These are phyloP conservation scores for Ammodytes dubius DNA, from an alignment of 2,113 vertebrate genomes.

Conservation along the genomic window DNA sequence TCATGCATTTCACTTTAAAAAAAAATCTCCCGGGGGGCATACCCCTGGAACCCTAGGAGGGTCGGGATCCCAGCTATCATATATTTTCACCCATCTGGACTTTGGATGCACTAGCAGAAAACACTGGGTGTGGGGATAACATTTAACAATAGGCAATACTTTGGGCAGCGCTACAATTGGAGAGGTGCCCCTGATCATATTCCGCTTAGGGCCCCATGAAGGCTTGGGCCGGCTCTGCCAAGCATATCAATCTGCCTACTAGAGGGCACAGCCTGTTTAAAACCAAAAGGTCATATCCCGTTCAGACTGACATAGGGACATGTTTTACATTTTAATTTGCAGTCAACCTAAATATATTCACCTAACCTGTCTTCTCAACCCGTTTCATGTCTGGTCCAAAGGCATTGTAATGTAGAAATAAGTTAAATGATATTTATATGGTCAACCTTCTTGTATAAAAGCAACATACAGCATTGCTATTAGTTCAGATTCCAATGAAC, in stretches of 20 bases:
- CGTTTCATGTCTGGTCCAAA: not conserved
- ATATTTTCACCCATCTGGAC: no score
- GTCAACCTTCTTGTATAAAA: not conserved
- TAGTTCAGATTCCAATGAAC: not conserved
- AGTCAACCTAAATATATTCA: not conserved
- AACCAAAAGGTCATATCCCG: not conserved
- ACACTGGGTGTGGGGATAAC: no score
- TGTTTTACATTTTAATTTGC: not conserved
- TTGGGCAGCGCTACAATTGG: no score
- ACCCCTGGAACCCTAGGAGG: no score
- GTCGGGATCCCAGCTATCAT: no score
- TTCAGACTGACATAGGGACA: not conserved
- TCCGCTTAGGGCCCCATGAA: no score
- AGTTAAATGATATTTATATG: not conserved
- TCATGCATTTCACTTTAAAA: no score
- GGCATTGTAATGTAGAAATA: not conserved
- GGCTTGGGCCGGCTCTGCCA: no score
- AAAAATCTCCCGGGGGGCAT: no score
- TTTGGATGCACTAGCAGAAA: no score
- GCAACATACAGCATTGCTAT: not conserved
- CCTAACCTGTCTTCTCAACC: not conserved
- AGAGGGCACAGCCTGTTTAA: not conserved
- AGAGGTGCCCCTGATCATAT: no score
- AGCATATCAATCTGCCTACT: not conserved
- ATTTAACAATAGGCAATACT: no score